phyloP scores from a whole-genome alignment of 1,140 invertebrate species.

The Drosophila biarmipes region DNA sequence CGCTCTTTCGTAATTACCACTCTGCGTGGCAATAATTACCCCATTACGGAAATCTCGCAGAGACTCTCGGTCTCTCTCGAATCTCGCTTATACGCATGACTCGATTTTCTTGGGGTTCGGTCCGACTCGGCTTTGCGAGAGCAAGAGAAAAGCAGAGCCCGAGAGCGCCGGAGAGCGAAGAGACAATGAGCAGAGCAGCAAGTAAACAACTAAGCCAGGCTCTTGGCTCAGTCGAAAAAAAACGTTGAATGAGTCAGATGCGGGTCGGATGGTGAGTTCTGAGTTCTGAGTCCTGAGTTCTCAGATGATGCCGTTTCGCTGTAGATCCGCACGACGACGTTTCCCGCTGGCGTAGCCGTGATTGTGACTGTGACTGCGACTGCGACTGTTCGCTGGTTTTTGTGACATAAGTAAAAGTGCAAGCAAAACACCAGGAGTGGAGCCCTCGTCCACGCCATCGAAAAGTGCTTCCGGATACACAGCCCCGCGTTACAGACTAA shows the following conservation, averaged over 20 bases:
- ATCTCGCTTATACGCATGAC: conserved; percentile 33
- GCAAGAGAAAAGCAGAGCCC: not conserved
- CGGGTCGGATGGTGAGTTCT: conserved; percentile 55
- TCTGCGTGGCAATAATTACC: conserved; percentile 77
- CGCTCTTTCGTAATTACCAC: conserved; percentile 73
- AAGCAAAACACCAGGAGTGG: not conserved
- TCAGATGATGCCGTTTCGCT: conserved; percentile 8
- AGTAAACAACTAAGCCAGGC: conserved; percentile 12
- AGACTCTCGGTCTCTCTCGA: conserved; percentile 26
- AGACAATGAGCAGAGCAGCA: conserved; percentile 1
- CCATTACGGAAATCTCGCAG: conserved; percentile 39
- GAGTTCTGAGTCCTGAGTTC: conserved; percentile 15
- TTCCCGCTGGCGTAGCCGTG: conserved; percentile 12
- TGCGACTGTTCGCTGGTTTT: conserved; percentile 6
- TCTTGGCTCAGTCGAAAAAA: conserved; percentile 46
- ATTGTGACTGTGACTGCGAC: conserved; percentile 13
- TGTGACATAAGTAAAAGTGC: not conserved
- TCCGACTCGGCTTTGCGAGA: not conserved
- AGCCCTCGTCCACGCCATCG: not conserved
- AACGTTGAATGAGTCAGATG: conserved; percentile 55
- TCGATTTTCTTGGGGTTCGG: conserved; percentile 11
- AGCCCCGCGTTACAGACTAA: not conserved
- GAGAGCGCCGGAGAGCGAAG: conserved; percentile 6
- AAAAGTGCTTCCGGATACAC: not conserved
- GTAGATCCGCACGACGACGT: not conserved